A percentile compares a stretch with the other conserved stretches of the same genome.
Evolutionary conservation across 1,140 invertebrate genomes (phyloP).

Genomic region (Hyles vespertilio): DNA sequence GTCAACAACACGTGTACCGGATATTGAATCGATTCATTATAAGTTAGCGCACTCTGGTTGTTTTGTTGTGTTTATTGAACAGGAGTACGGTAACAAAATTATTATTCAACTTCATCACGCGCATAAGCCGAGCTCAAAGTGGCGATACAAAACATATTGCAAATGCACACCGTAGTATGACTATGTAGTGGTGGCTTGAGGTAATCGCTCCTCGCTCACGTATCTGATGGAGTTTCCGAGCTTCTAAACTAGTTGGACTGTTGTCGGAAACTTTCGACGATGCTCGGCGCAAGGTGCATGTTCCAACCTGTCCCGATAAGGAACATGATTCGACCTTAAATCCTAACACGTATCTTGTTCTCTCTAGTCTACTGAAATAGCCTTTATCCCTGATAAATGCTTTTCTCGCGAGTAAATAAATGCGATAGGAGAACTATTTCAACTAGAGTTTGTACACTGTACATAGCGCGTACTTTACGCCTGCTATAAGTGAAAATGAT

Average conservation of each 20-base stretch:
- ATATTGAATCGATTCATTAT: not conserved
- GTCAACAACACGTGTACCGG: not conserved
- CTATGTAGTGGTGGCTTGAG: constrained; percentile 32
- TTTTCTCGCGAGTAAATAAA: not conserved
- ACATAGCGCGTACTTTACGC: no score
- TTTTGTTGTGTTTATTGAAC: no score
- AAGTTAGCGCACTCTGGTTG: no score
- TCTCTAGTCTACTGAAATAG: constrained; percentile 27
- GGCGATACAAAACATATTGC: not conserved
- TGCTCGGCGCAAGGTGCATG: constrained; percentile 61
- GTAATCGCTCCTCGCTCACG: constrained; percentile 67
- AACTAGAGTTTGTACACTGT: no score
- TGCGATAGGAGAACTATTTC: no score
- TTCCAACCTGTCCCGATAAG: constrained; percentile 62
- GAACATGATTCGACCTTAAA: constrained; percentile 55
- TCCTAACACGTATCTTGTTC: constrained; percentile 48
- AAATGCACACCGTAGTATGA: not conserved
- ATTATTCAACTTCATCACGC: no score
- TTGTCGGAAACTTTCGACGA: constrained; percentile 62
- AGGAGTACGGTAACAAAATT: no score
- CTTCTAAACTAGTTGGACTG: constrained; percentile 70
- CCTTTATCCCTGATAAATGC: not conserved
- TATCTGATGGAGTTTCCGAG: constrained; percentile 71
- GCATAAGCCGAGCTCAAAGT: not conserved
- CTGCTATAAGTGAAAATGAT: no score